These are phyloP conservation scores for Ophioninae sp. DNA, from an alignment of 2,888 invertebrate genomes.

Conservation along the genomic window DNA sequence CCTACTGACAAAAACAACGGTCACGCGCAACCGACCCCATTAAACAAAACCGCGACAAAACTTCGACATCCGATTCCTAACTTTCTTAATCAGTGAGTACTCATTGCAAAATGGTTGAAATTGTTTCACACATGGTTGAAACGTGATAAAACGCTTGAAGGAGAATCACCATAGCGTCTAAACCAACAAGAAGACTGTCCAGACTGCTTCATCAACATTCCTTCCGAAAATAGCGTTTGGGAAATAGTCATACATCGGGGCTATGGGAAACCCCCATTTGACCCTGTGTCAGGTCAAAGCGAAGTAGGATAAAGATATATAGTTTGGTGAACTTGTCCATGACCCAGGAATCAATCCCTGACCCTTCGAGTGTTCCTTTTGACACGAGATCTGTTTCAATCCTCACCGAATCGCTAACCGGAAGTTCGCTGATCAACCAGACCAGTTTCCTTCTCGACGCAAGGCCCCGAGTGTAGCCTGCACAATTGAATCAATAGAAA, in stretches of 20 bases:
- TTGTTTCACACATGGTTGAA: not conserved
- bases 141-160: not conserved
- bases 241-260: not conserved
- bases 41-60: too few relatives aligned
- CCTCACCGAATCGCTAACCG: constrained; percentile 39
- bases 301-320: not conserved
- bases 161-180: not conserved
- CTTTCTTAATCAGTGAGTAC: too few relatives aligned
- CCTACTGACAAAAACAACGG: too few relatives aligned
- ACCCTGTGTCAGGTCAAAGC: not conserved
- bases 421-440: constrained; percentile 60
- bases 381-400: constrained; percentile 49
- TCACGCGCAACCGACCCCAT: too few relatives aligned
- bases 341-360: constrained; percentile 58
- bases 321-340: constrained; percentile 49
- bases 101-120: not conserved
- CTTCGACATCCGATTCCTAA: too few relatives aligned
- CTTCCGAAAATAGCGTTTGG: not conserved
- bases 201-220: not conserved
- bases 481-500: constrained; percentile 4
- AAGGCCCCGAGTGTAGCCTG: not conserved
- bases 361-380: constrained; percentile 44
- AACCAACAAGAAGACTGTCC: not conserved
- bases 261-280: not conserved
- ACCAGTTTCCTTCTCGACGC: constrained; percentile 38